phyloP scores from a whole-genome alignment of 2,888 invertebrate species.

The Nowickia ferox region DNA sequence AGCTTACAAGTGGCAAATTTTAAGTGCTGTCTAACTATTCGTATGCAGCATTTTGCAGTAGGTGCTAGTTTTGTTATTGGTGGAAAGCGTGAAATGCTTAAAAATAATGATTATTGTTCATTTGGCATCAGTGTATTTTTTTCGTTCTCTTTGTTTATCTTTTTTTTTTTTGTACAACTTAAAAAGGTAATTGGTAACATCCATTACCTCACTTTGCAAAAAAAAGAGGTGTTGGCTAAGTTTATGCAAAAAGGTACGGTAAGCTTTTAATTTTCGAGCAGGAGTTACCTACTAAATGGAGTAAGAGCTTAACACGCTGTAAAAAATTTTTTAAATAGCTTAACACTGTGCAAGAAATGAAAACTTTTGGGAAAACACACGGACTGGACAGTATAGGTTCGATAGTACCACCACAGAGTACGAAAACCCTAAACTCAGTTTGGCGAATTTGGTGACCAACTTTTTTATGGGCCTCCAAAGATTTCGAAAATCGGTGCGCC shows the following conservation, averaged over 20 bases:
- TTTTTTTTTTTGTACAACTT: conserved; percentile 3
- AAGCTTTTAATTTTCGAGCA: not conserved
- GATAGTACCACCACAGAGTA: too few species aligned
- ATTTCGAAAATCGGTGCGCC: too few species aligned
- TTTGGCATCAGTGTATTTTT: conserved; percentile 39
- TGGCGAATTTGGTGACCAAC: too few species aligned
- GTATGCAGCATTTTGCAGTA: conserved; percentile 49
- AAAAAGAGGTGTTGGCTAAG: conserved; percentile 47
- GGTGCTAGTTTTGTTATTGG: conserved; percentile 68
- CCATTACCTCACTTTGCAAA: conserved; percentile 7
- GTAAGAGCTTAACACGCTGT: conserved; percentile 7
- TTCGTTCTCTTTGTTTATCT: conserved; percentile 7
- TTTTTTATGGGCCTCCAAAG: too few species aligned
- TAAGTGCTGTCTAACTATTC: conserved; percentile 54
- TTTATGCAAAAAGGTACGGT: conserved; percentile 39
- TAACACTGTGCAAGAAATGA: too few species aligned
- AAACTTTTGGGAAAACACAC: too few species aligned
- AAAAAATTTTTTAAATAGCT: conserved; percentile 22
- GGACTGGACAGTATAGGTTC: too few species aligned
- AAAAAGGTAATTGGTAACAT: conserved; percentile 25
- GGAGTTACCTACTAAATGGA: conserved; percentile 21
- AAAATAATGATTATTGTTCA: conserved; percentile 68
- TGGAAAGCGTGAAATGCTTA: conserved; percentile 65
- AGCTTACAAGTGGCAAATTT: conserved; percentile 64
- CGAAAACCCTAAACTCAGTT: too few species aligned